Evolutionary conservation across 2,113 vertebrate genomes (phyloP).

Genomic region (Prietella phreatophila): DNA sequence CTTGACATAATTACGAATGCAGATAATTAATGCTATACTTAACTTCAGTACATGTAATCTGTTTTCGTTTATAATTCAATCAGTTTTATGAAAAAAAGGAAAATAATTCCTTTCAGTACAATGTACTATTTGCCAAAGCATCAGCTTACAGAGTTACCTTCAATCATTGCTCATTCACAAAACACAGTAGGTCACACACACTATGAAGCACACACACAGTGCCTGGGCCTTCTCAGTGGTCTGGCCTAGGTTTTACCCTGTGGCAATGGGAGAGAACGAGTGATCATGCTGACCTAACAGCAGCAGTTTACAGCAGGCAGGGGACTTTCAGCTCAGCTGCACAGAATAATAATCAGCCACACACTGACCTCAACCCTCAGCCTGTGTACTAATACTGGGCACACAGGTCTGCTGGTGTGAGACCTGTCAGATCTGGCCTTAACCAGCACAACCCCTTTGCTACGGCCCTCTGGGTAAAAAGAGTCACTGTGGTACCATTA

Average conservation of each 20-base stretch:
- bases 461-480: background rate
- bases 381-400: conserved; percentile 46
- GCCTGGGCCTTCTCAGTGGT: background rate
- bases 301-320: conserved; percentile 41
- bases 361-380: conserved; percentile 43
- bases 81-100: background rate
- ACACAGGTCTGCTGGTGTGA: conserved; percentile 25
- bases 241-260: conserved; percentile 17
- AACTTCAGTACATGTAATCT: background rate
- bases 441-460: background rate
- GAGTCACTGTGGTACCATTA: conserved; percentile 11
- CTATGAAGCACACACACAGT: background rate
- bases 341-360: conserved; percentile 50
- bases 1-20: background rate
- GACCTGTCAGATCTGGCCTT: conserved; percentile 13
- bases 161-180: background rate
- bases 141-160: background rate
- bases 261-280: conserved; percentile 21
- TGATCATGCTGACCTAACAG: conserved; percentile 47
- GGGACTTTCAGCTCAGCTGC: conserved; percentile 39
- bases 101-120: background rate
- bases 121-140: background rate
- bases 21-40: background rate
- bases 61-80: background rate
- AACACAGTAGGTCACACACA: background rate